Evolutionary conservation across 2,888 invertebrate genomes (phyloP), one percentile per base, ranked within the genome.

Genomic region (Asteroscopus sphinx): DNA sequence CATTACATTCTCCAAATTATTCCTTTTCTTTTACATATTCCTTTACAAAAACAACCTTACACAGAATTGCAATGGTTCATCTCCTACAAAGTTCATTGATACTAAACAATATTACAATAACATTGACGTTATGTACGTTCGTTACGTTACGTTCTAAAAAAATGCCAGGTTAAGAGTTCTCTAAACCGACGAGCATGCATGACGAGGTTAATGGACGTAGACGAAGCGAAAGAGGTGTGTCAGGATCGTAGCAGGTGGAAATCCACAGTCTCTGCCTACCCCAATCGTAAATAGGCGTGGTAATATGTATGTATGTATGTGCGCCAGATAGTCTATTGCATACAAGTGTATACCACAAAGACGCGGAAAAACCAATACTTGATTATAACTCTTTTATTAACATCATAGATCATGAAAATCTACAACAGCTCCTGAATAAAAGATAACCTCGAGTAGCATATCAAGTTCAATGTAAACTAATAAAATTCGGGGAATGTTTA

Each of bases 371-470:
- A 26, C 8, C 25, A 44, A 33, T 40, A 30, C 42, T 39, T 56
- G n/a, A 47, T 16, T 40, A 26, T 15, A 13, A 15, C 12, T n/a
- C 47, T 33, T 28, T 21, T 30, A 16, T 40, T 17, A 4, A 64
- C 8, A 33, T 47, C 16, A 25, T 40, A 8, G 13, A 33, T 47
- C 16, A 25, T 40, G 11, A n/a, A 28, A 49, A 49, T 33, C 6
- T 13, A 32, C 12, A 52, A 32, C 12, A 47, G 7, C 17, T 39
- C 37, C 44, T 61, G 28, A 61, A 47, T 46, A 41, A 58, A 26
- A 37, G 33, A 59, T 45, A 56, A 7, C 12, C 12, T 15, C 16
- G n/a, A 63, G 45, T 16, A 17, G n/a, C 28, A 16, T 7, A 52
- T 37, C 8, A 26, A 32, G n/a, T 17, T 30, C 15, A 33, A 63